Conservation (phyloP, 2,888 invertebrate genomes). For the Philonicus albiceps region DNA sequence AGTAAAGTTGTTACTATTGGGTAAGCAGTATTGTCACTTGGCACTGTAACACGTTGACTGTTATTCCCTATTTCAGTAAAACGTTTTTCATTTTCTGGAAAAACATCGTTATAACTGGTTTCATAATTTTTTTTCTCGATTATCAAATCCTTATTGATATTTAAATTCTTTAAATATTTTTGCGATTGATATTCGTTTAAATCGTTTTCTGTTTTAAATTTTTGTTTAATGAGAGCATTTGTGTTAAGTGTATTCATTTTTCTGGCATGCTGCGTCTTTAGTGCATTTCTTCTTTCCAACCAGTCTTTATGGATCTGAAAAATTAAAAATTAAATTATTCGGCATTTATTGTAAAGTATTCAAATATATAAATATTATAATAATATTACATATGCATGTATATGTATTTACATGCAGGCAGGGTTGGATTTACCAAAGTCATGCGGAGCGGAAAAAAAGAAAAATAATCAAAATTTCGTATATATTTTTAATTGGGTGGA, state of each 20-base stretch:
- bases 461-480: no score
- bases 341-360: background rate
- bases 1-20: background rate
- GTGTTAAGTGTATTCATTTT: background rate
- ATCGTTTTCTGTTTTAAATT: background rate
- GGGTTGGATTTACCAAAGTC: no score
- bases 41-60: conserved; percentile 37
- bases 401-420: no score
- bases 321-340: background rate
- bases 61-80: background rate
- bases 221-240: background rate
- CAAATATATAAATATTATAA: no score
- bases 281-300: conserved; percentile 57
- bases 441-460: no score
- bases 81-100: conserved; percentile 55
- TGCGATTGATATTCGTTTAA: background rate
- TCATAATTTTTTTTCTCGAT: conserved; percentile 40
- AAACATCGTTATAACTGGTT: conserved; percentile 58
- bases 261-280: conserved; percentile 45
- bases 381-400: no score
- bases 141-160: background rate
- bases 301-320: conserved; percentile 61
- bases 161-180: background rate
- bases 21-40: conserved; percentile 1
- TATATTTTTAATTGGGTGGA: no score